phyloP scores from a whole-genome alignment of 92 coral and sea anemone species.

The Palythoa grandiflora region DNA sequence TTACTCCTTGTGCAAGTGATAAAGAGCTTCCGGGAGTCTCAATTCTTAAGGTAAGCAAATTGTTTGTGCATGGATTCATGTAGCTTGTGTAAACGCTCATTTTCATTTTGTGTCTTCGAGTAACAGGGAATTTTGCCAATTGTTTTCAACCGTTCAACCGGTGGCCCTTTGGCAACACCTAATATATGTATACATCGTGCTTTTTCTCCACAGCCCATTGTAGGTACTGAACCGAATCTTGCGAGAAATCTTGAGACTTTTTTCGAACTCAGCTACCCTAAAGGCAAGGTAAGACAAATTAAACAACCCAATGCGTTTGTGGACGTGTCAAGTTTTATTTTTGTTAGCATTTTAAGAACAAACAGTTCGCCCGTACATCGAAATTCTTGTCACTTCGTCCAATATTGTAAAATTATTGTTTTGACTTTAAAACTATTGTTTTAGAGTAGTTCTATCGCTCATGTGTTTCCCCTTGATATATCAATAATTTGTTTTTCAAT shows the following conservation, averaged over 20 bases:
- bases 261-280: conserved; percentile 92
- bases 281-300: conserved; percentile 58
- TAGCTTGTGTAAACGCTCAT: neutral
- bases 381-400: neutral
- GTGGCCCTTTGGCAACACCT: neutral
- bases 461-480: neutral
- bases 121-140: conserved; percentile 5
- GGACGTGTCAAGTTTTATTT: conserved; percentile 1
- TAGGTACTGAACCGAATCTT: conserved; percentile 91
- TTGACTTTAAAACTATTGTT: neutral
- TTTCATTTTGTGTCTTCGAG: conserved; percentile 12
- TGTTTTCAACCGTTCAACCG: neutral
- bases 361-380: neutral
- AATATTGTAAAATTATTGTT: neutral
- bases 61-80: neutral
- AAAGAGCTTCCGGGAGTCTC: conserved; percentile 91
- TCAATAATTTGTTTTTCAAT: neutral
- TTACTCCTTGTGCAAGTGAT: conserved; percentile 57
- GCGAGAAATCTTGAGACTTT: conserved; percentile 88
- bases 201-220: conserved; percentile 79
- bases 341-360: neutral
- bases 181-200: neutral
- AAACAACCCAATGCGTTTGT: neutral
- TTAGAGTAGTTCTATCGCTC: neutral
- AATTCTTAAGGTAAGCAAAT: conserved; percentile 74